Conservation (phyloP, 2,797 vertebrate species). For the Spheniscus humboldti region DNA sequence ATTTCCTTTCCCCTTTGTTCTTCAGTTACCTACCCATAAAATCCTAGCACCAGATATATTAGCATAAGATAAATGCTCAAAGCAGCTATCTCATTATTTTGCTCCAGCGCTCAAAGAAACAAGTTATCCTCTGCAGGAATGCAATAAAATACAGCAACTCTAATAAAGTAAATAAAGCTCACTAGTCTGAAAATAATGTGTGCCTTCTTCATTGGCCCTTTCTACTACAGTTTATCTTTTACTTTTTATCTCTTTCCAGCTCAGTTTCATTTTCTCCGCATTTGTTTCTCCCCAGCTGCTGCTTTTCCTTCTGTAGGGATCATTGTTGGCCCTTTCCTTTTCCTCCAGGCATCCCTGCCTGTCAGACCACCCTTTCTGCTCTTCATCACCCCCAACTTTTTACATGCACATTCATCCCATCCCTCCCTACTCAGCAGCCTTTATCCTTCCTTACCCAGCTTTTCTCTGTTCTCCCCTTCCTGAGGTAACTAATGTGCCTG, state of each 20-base stretch:
- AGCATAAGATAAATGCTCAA: neutral
- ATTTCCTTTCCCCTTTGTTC: neutral
- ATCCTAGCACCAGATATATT: neutral
- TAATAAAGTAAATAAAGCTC: neutral
- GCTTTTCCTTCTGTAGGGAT: neutral
- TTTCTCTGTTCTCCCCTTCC: neutral
- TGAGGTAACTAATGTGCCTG: neutral
- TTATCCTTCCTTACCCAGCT: neutral
- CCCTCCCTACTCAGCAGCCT: neutral
- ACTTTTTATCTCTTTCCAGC: neutral
- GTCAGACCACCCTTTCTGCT: neutral
- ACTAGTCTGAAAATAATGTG: neutral
- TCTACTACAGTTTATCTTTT: neutral
- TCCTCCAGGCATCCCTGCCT: neutral
- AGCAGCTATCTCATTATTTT: neutral
- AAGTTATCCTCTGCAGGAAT: neutral
- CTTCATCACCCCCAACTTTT: neutral
- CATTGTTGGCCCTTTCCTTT: neutral
- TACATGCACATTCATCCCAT: neutral
- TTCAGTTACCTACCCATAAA: neutral
- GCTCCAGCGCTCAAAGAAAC: neutral
- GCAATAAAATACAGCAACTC: neutral
- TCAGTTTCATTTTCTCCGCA: neutral
- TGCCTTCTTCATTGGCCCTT: neutral
- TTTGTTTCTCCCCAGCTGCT: neutral